Conservation (phyloP, 2,888 invertebrate species). For the Drosophila algonquin region DNA sequence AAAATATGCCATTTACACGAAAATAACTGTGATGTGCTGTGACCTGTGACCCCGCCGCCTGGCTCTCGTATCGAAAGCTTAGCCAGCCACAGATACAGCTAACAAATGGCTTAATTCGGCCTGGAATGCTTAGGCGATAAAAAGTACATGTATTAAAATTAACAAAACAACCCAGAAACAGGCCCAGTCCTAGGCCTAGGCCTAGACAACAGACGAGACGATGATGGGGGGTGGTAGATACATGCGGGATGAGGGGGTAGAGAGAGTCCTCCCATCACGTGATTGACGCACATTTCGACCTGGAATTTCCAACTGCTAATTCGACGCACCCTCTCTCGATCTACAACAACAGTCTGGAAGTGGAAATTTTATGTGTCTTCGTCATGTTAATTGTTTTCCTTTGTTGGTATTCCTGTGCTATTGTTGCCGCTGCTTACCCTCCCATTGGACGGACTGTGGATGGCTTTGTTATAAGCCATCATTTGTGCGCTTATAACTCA, state of each 20-base stretch:
- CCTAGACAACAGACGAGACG: constrained; percentile 31
- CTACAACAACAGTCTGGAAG: constrained; percentile 15
- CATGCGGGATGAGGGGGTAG: background rate
- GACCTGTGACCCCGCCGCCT: constrained; percentile 27
- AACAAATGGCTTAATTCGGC: constrained; percentile 46
- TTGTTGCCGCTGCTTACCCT: constrained; percentile 20
- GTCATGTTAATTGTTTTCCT: constrained; percentile 78
- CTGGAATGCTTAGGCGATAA: constrained; percentile 48
- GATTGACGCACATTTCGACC: constrained; percentile 66
- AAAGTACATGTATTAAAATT: constrained; percentile 66
- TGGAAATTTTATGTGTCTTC: constrained; percentile 73
- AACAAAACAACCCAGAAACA: constrained; percentile 59
- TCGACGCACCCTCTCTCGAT: constrained; percentile 46
- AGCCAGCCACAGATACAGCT: constrained; percentile 22
- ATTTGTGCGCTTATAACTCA: constrained; percentile 72
- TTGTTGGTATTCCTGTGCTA: constrained; percentile 50
- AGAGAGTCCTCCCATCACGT: constrained; percentile 61
- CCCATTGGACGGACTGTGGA: background rate
- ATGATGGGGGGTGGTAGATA: constrained; percentile 22
- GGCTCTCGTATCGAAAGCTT: constrained; percentile 37
- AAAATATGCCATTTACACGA: constrained; percentile 67
- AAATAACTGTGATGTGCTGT: constrained; percentile 60
- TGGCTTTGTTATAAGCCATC: constrained; percentile 63
- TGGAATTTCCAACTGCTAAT: constrained; percentile 47
- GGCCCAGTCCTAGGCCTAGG: background rate